A percentile compares a stretch with the other conserved stretches of the same genome.
Evolutionary conservation across 2,113 vertebrate genomes (phyloP).

Genomic region (Paramormyrops kingsleyae): DNA sequence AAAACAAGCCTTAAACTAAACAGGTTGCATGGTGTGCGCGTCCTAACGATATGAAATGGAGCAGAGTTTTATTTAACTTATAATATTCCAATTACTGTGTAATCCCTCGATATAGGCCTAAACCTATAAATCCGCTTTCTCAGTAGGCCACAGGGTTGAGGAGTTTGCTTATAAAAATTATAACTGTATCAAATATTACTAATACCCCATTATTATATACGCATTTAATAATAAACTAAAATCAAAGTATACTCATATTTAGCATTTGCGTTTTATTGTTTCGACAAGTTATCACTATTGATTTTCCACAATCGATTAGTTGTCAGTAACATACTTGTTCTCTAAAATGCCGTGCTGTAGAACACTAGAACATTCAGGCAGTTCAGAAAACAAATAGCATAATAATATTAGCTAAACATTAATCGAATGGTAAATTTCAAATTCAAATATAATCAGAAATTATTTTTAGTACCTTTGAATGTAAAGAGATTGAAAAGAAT

Average conservation of each 20-base stretch:
- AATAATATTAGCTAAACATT: background rate
- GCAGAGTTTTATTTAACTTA: background rate
- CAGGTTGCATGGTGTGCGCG: background rate
- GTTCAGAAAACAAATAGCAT: background rate
- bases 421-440: background rate
- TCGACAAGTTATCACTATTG: background rate
- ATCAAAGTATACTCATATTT: background rate
- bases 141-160: background rate
- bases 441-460: background rate
- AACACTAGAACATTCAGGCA: background rate
- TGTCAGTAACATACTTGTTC: background rate
- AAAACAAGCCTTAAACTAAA: background rate
- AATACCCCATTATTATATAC: background rate
- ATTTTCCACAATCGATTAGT: background rate
- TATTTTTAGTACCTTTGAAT: background rate
- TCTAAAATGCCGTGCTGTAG: background rate
- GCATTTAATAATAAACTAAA: background rate
- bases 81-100: background rate
- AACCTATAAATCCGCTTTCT: background rate
- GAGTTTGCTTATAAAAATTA: background rate
- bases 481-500: background rate
- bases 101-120: background rate
- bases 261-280: background rate
- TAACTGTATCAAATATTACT: background rate
- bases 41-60: background rate